Percentiles rank a stretch among this genome's conserved stretches.
These are phyloP conservation scores for Eristalis arbustorum DNA, from an alignment of 2,888 invertebrate species.

Conservation along the genomic window DNA sequence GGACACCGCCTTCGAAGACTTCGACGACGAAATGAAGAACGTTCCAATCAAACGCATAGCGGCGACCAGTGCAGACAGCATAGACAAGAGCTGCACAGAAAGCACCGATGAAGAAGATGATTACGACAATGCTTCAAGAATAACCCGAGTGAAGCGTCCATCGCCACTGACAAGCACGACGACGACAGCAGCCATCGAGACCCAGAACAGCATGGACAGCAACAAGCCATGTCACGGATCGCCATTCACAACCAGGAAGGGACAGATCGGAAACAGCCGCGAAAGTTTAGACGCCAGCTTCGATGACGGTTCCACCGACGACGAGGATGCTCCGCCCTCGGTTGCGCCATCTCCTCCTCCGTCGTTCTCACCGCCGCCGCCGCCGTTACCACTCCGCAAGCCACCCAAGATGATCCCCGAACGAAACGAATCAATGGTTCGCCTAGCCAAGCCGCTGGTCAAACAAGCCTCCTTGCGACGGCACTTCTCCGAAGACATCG, in stretches of 20 bases:
- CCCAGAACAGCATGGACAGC: constrained; percentile 2
- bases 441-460: constrained; percentile 76
- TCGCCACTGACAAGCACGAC: constrained; percentile 34
- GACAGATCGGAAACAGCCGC: constrained; percentile 74
- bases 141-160: constrained; percentile 69
- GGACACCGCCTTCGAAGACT: constrained; percentile 76
- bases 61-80: constrained; percentile 48
- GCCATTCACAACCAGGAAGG: constrained; percentile 28
- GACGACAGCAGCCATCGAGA: constrained; percentile 16
- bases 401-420: constrained; percentile 73
- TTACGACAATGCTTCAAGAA: constrained; percentile 73
- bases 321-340: constrained; percentile 72
- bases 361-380: constrained; percentile 73
- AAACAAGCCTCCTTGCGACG: constrained; percentile 78
- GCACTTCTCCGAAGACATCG: constrained; percentile 77
- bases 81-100: constrained; percentile 70
- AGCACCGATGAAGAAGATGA: constrained; percentile 73
- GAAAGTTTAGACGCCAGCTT: constrained; percentile 75
- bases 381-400: constrained; percentile 51
- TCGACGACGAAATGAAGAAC: constrained; percentile 77
- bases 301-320: constrained; percentile 63
- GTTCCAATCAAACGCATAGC: constrained; percentile 76
- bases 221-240: constrained; percentile 32
- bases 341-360: constrained; percentile 74
- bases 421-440: constrained; percentile 74